Evolutionary conservation across 2,113 vertebrate species (phyloP).

Genomic region (Pantherophis guttatus): DNA sequence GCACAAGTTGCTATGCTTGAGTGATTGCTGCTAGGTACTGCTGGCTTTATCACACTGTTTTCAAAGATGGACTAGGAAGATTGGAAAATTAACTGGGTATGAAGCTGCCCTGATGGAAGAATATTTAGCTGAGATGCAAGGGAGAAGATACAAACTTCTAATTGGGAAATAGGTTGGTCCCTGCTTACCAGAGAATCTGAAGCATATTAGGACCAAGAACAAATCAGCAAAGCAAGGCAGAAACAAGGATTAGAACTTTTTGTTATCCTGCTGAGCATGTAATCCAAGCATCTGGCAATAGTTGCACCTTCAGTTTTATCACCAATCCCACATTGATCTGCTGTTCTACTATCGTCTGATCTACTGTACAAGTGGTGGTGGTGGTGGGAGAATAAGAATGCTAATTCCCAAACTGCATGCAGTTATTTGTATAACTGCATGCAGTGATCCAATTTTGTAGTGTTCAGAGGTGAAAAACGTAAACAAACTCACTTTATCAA

Average conservation of each 20-base stretch:
- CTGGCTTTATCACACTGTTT: slow-evolving; percentile 3
- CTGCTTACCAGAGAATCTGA: not conserved
- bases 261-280: not conserved
- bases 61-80: not conserved
- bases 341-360: not conserved
- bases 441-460: not conserved
- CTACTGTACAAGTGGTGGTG: too few relatives aligned
- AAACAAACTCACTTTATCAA: not conserved
- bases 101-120: not conserved
- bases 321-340: not conserved
- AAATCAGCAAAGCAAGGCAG: not conserved
- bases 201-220: not conserved
- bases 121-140: not conserved
- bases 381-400: not conserved
- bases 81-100: not conserved
- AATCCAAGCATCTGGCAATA: not conserved
- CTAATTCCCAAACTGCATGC: not conserved
- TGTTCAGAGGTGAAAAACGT: not conserved
- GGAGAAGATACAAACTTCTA: not conserved
- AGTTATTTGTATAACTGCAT: not conserved
- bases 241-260: not conserved
- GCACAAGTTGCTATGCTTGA: not conserved
- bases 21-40: not conserved
- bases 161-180: not conserved
- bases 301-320: not conserved